Percentiles rank a stretch among this genome's conserved stretches.
Conservation (phyloP, 2,113 vertebrate genomes). For the Meleagris gallopavo region DNA sequence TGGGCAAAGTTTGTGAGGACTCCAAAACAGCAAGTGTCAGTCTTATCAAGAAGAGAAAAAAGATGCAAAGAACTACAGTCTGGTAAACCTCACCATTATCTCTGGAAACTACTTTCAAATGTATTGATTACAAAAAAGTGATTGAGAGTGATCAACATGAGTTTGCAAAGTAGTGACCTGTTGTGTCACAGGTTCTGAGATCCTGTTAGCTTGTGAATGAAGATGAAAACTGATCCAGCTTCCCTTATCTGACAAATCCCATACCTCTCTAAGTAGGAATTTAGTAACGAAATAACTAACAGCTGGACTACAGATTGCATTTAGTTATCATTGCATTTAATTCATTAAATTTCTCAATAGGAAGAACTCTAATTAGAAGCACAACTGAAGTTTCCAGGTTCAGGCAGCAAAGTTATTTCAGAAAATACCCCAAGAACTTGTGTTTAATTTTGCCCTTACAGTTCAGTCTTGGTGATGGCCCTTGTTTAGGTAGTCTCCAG, state of each 20-base stretch:
- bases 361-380: neutral
- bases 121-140: neutral
- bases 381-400: neutral
- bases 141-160: fast-evolving
- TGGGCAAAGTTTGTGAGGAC: neutral
- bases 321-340: neutral
- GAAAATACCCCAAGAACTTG: neutral
- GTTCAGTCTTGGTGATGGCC: neutral
- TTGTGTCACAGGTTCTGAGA: neutral
- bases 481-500: neutral
- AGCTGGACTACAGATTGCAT: neutral
- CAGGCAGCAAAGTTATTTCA: neutral
- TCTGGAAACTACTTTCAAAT: neutral
- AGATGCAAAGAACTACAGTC: neutral
- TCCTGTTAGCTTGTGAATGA: neutral
- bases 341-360: neutral
- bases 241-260: neutral
- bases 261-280: neutral
- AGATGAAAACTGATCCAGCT: neutral
- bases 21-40: neutral
- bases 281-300: neutral
- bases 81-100: neutral
- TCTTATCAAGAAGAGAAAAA: neutral
- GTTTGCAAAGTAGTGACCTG: neutral
- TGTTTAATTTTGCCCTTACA: neutral